These are phyloP conservation scores for Corvus hawaiiensis DNA, from an alignment of 2,113 vertebrate genomes.

Conservation along the genomic window DNA sequence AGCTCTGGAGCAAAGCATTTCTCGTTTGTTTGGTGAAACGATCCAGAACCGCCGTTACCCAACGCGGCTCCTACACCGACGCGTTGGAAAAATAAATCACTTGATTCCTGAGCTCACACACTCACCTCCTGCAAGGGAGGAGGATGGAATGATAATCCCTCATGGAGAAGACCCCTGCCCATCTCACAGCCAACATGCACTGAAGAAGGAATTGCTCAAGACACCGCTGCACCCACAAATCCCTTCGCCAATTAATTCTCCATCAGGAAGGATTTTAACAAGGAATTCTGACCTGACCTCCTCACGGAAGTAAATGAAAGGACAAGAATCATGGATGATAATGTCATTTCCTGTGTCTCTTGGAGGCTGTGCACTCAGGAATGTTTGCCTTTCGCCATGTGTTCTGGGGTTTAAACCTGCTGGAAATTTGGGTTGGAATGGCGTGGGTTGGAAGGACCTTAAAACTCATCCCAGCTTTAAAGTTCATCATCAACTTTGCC, in stretches of 20 bases:
- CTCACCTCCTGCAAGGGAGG: not conserved
- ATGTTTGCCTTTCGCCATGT: not conserved
- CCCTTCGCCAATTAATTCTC: not conserved
- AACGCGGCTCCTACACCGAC: not conserved
- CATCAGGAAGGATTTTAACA: not conserved
- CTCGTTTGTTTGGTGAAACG: not conserved
- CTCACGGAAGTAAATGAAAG: not conserved
- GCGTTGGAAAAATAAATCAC: not conserved
- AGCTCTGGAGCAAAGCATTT: not conserved
- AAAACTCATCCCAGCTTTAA: not conserved
- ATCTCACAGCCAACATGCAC: not conserved
- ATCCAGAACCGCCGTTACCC: not conserved
- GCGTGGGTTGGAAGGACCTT: not conserved
- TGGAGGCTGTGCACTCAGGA: not conserved
- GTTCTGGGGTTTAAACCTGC: not conserved
- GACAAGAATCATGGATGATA: not conserved
- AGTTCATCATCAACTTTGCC: fast-evolving
- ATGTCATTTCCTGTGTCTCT: fast-evolving
- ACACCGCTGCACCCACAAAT: not conserved
- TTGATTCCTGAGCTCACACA: not conserved
- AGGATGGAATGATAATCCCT: not conserved
- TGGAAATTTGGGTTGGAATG: not conserved
- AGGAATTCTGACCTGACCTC: not conserved
- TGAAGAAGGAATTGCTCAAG: not conserved
- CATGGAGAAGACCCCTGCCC: not conserved